These are phyloP conservation scores for Labeo catla DNA, from an alignment of 2,113 vertebrate genomes.

Conservation along the genomic window DNA sequence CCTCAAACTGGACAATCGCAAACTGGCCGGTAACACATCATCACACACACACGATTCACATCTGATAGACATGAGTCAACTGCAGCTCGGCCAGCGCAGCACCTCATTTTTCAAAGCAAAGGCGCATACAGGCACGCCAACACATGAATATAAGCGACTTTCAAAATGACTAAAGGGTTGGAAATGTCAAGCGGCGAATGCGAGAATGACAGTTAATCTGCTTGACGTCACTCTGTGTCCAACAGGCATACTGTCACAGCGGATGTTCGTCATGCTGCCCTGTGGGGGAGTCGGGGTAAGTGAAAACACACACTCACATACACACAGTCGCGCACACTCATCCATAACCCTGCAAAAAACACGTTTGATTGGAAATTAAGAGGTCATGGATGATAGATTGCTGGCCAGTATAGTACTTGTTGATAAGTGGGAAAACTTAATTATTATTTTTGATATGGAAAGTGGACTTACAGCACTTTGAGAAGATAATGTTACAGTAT, in stretches of 20 bases:
- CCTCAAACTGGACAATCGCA: constrained; percentile 94
- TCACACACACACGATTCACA: background rate
- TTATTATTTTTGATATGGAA: background rate
- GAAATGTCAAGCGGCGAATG: background rate
- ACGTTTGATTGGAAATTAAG: background rate
- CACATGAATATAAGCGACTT: background rate
- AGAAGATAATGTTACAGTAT: background rate
- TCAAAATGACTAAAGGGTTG: background rate
- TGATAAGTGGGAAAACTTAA: background rate
- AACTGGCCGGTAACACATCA: constrained; percentile 73
- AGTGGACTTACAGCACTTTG: background rate
- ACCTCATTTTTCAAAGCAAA: background rate
- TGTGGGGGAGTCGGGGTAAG: constrained; percentile 95
- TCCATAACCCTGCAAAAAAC: background rate
- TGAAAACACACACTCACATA: constrained; percentile 49
- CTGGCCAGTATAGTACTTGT: background rate
- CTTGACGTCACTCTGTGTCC: constrained; percentile 26
- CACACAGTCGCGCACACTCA: background rate
- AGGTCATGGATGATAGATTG: background rate
- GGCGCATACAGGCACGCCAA: background rate
- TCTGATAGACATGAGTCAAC: constrained; percentile 3
- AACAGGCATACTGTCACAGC: constrained; percentile 86
- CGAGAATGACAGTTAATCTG: constrained; percentile 31
- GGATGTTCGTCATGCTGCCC: constrained; percentile 87
- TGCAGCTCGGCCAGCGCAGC: background rate